phyloP scores from a whole-genome alignment of 2,888 invertebrate genomes.

The Lamproptera curius region DNA sequence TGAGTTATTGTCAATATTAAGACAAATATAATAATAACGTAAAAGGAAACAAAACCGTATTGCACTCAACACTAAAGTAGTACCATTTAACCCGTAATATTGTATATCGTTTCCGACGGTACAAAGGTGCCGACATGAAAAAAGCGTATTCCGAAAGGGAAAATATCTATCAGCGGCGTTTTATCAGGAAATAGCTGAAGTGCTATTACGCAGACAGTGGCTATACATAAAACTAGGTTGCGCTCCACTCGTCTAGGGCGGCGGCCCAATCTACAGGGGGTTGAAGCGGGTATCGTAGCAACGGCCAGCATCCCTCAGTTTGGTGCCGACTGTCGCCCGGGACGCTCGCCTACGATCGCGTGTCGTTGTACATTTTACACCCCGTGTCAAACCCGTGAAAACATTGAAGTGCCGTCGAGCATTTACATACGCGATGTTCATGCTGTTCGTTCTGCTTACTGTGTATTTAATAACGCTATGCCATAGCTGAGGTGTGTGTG shows the following conservation, averaged over 20 bases:
- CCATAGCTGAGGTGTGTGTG: constrained; percentile 47
- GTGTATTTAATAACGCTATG: constrained; percentile 71
- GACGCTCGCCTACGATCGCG: constrained; percentile 53
- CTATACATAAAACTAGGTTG: constrained; percentile 74
- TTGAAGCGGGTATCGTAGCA: constrained; percentile 69
- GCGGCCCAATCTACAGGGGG: constrained; percentile 55
- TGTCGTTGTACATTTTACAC: no score
- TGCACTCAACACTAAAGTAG: no score
- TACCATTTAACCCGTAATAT: no score
- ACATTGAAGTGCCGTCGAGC: constrained; percentile 27
- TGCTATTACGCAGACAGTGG: constrained; percentile 69
- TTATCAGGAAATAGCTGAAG: constrained; percentile 72
- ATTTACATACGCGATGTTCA: constrained; percentile 52
- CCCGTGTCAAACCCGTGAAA: constrained; percentile 24
- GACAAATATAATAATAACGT: no score
- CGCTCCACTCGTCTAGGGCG: constrained; percentile 63
- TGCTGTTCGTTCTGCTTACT: constrained; percentile 64
- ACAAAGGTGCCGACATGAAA: no score
- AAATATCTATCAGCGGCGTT: constrained; percentile 47
- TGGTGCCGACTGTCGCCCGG: constrained; percentile 46
- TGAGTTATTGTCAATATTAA: no score
- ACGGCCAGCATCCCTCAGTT: constrained; percentile 75
- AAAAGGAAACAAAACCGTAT: no score
- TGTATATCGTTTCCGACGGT: no score
- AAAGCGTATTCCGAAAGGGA: no score